Base-by-base conservation (phyloP, 1,140 invertebrate genomes). In the Brachionus manjavacas region DNA sequence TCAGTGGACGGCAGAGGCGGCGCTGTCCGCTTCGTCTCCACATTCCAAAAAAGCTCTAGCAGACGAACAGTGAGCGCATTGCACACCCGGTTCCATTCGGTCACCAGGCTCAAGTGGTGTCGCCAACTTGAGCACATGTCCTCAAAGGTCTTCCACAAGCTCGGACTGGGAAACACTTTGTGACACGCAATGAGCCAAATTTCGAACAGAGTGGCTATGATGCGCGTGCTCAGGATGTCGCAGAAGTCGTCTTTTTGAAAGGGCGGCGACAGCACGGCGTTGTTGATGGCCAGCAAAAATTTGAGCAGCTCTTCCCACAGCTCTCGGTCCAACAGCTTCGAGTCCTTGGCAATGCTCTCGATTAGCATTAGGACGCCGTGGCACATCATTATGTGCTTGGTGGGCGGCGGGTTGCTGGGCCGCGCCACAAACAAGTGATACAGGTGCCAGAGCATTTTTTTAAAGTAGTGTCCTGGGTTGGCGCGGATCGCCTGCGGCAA, bases 401-500 rank as follows among this genome's bases (percentile, higher is more conserved):
- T 96, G 1, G 89, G 87, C 9, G 86, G 35, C n/a, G 20, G 83
- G 16, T 12, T 20, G 12, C 94, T 94, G 88, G 94, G 93, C 68
- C 96, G 91, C n/a, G 96, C 96, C 52, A 96, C 93, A 91, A 98
- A 99, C 60, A 98, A 91, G 90, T 98, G 97, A 87, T 97, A 94
- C 84, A 98, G 93, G 90, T 98, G 96, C 72, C 93, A 92, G 28
- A 98, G 93, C 85, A 99, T 98, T 89, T 93, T 94, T 85, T 94
- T 91, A 1, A 95, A 94, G 91, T 97, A 98, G 83, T 94, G 92
- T 88, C 96, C 96, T 0, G 96, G 94, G 88, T 96, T 94, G 74
- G 95, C 93, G 46, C 92, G 91, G 12, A 99, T 93, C 2, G 94
- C 95, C 86, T 92, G 92, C 0, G 96, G 96, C 20, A 97, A 94